A percentile compares a stretch with the other conserved stretches of the same genome.
phyloP scores from a whole-genome alignment of 2,797 vertebrate genomes.

The Esox masquinongy region DNA sequence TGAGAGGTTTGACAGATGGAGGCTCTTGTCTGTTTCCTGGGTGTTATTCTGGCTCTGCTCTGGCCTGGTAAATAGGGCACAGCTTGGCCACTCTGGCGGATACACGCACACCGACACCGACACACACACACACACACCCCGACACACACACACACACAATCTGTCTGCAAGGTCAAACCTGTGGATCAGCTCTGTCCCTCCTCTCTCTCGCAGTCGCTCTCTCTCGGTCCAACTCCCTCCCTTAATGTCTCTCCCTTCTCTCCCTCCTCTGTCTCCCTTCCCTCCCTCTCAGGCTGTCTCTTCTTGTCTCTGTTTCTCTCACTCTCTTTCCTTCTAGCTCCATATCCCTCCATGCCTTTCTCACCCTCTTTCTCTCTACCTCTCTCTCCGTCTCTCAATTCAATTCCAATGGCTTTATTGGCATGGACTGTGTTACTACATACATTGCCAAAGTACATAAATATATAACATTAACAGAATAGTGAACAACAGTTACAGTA shows the following conservation, averaged over 20 bases:
- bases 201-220: slow-evolving; percentile 33
- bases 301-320: too few relatives aligned
- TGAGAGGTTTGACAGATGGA: slow-evolving; percentile 35
- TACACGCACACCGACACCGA: slow-evolving; percentile 9
- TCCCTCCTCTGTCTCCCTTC: too few relatives aligned
- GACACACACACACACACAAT: not conserved
- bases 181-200: slow-evolving; percentile 56
- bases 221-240: not conserved
- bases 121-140: slow-evolving; percentile 4
- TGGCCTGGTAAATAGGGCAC: slow-evolving; percentile 31
- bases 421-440: too few relatives aligned
- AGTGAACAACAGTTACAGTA: too few relatives aligned
- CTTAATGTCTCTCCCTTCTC: slow-evolving; percentile 1
- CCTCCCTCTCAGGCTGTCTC: too few relatives aligned
- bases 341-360: too few relatives aligned
- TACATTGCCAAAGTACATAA: too few relatives aligned
- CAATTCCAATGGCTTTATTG: too few relatives aligned
- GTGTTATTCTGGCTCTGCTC: slow-evolving; percentile 33
- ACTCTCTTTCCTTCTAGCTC: too few relatives aligned
- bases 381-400: too few relatives aligned
- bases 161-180: slow-evolving; percentile 67
- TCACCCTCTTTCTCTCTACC: too few relatives aligned
- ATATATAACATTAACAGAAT: too few relatives aligned
- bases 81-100: slow-evolving; percentile 33
- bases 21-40: slow-evolving; percentile 12